Evolutionary conservation across 2,113 vertebrate species (phyloP).

Genomic region (Euleptes europaea): DNA sequence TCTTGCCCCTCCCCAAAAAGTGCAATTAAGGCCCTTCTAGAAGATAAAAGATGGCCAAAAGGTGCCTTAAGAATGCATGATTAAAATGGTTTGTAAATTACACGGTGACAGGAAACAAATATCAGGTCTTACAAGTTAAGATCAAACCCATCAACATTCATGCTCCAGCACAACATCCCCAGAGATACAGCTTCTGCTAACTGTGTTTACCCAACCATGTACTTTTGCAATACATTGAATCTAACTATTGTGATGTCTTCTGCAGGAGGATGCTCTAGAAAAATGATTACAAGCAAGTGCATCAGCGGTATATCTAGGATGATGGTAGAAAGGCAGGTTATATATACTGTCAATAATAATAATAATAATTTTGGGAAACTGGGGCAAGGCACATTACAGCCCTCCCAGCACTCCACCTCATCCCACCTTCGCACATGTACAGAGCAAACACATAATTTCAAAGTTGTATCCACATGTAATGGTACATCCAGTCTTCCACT

Average conservation of each 20-base stretch:
- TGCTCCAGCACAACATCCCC: neutral
- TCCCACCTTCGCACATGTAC: no score
- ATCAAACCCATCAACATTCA: neutral
- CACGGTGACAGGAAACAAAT: conserved; percentile 6
- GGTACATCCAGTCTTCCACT: no score
- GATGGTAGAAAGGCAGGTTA: no score
- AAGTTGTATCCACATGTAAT: no score
- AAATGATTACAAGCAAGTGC: no score
- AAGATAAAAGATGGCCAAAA: neutral
- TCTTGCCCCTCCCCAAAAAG: neutral
- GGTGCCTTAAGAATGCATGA: neutral
- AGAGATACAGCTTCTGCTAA: neutral
- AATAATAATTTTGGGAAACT: no score
- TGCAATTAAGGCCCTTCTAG: neutral
- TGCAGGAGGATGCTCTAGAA: neutral
- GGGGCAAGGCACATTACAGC: no score
- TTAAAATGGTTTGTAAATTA: neutral
- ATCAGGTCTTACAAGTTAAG: neutral
- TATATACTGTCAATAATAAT: no score
- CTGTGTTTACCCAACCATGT: neutral
- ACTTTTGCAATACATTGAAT: neutral
- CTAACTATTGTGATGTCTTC: neutral
- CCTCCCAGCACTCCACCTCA: no score
- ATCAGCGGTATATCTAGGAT: neutral
- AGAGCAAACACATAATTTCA: no score